phyloP scores from a whole-genome alignment of 2,888 invertebrate genomes.

The Ditylenchus weischeri region DNA sequence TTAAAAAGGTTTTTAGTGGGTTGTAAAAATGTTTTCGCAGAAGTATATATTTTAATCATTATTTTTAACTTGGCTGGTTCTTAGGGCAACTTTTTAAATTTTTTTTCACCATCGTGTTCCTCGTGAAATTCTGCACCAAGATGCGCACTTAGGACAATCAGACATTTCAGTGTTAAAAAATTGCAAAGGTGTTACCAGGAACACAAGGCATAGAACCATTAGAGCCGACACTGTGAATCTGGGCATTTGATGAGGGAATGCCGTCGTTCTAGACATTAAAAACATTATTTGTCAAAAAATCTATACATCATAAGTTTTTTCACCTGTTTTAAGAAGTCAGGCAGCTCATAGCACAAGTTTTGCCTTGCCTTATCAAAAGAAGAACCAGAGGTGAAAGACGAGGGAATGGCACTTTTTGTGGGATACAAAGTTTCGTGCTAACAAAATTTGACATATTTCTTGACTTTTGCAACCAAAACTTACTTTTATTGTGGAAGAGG shows the following conservation, averaged over 20 bases:
- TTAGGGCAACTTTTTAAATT: no score
- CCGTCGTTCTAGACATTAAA: no score
- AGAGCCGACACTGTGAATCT: not conserved
- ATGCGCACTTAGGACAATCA: no score
- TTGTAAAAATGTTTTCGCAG: no score
- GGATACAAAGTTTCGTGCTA: conserved; percentile 21
- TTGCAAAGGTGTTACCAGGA: not conserved
- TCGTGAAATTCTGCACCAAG: no score
- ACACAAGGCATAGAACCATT: conserved; percentile 11
- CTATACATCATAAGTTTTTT: not conserved
- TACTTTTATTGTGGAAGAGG: not conserved
- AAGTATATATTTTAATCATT: no score
- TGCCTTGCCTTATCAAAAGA: conserved; percentile 1
- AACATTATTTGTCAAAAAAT: no score
- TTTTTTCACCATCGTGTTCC: no score
- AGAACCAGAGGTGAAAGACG: not conserved
- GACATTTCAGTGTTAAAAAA: no score
- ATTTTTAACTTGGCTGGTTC: no score
- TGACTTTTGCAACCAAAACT: not conserved
- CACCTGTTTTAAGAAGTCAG: conserved; percentile 13
- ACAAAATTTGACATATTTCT: not conserved
- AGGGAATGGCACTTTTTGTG: conserved; percentile 20
- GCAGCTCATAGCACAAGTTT: conserved; percentile 7
- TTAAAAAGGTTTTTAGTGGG: no score
- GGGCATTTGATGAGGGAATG: conserved; percentile 1